phyloP scores from a whole-genome alignment of 2,888 invertebrate species.

The Hirtodrosophila alboralis region DNA sequence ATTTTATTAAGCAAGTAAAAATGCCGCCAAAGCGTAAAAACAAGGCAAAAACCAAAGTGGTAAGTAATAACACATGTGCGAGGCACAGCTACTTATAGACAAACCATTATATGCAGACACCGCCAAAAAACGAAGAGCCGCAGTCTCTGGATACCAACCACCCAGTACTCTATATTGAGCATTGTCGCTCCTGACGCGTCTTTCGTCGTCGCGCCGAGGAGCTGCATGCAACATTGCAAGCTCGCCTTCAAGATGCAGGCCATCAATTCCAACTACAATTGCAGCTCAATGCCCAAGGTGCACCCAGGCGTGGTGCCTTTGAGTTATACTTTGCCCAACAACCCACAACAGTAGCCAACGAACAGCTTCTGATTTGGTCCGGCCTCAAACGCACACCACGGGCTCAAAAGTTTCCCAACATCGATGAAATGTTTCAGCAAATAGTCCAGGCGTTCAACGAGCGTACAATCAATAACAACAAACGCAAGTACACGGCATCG shows the following conservation, averaged over 20 bases:
- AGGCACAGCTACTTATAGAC: too few species aligned
- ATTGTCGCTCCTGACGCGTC: slow-evolving; percentile 83
- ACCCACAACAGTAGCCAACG: slow-evolving; percentile 43
- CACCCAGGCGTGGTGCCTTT: slow-evolving; percentile 81
- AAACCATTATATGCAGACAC: not conserved
- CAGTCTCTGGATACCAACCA: slow-evolving; percentile 33
- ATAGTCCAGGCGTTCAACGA: slow-evolving; percentile 23
- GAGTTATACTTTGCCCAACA: slow-evolving; percentile 70
- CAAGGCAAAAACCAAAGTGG: slow-evolving; percentile 9
- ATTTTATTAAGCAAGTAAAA: not conserved
- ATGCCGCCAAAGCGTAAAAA: slow-evolving; percentile 40
- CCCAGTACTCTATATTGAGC: slow-evolving; percentile 81
- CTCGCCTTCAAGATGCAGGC: slow-evolving; percentile 55
- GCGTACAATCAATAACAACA: not conserved
- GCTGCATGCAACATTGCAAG: slow-evolving; percentile 69
- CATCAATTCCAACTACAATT: slow-evolving; percentile 68
- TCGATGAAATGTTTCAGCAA: slow-evolving; percentile 44
- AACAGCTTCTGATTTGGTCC: slow-evolving; percentile 75
- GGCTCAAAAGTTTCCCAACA: slow-evolving; percentile 80
- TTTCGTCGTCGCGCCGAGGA: slow-evolving; percentile 82
- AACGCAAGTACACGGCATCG: slow-evolving; percentile 27
- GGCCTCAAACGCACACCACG: slow-evolving; percentile 82
- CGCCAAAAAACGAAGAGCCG: slow-evolving; percentile 2
- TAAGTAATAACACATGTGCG: slow-evolving; percentile 11
- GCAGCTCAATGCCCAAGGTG: slow-evolving; percentile 75